Percentiles rank a stretch among this genome's conserved stretches.
These are phyloP conservation scores for Apodemus agrarius DNA, from an alignment of 2,797 vertebrate genomes.

Conservation along the genomic window DNA sequence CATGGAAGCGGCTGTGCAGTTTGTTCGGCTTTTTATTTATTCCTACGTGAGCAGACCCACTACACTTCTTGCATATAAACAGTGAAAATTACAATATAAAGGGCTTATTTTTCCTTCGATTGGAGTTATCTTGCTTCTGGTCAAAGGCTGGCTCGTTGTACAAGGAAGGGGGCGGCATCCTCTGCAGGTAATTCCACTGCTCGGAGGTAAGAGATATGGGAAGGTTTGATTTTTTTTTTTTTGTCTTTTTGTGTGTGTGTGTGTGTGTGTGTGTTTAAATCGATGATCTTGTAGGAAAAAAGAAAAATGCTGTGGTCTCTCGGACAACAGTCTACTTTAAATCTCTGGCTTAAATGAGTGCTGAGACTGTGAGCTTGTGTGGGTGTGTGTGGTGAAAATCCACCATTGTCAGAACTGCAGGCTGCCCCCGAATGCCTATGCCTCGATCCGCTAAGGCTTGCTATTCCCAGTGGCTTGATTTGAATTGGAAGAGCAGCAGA, in stretches of 20 bases:
- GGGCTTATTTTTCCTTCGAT: constrained; percentile 78
- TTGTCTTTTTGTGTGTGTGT: background rate
- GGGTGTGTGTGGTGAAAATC: constrained; percentile 58
- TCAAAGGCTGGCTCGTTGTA: constrained; percentile 79
- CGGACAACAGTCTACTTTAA: constrained; percentile 84
- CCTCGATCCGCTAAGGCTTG: constrained; percentile 46
- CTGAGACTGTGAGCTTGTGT: constrained; percentile 12
- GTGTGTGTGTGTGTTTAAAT: too few relatives aligned
- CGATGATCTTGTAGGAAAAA: constrained; percentile 78
- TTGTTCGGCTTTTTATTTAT: constrained; percentile 88
- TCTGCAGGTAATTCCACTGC: constrained; percentile 85
- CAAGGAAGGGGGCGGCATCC: constrained; percentile 77
- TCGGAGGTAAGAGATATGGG: constrained; percentile 88
- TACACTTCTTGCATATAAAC: constrained; percentile 87
- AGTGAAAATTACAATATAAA: constrained; percentile 85
- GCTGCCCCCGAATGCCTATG: constrained; percentile 73
- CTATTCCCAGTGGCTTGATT: constrained; percentile 80
- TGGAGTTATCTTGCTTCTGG: constrained; percentile 82
- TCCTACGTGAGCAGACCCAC: constrained; percentile 88
- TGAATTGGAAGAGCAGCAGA: constrained; percentile 72
- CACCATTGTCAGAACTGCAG: constrained; percentile 74
- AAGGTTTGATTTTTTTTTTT: constrained; percentile 67
- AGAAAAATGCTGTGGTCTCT: constrained; percentile 77
- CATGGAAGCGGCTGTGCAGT: constrained; percentile 82
- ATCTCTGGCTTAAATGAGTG: constrained; percentile 62